Evolutionary conservation across 30 jellyfish, hydroid and myxozoan genomes (phyloP), one percentile per base, ranked within the genome.

Genomic region (Catostylus mosaicus): DNA sequence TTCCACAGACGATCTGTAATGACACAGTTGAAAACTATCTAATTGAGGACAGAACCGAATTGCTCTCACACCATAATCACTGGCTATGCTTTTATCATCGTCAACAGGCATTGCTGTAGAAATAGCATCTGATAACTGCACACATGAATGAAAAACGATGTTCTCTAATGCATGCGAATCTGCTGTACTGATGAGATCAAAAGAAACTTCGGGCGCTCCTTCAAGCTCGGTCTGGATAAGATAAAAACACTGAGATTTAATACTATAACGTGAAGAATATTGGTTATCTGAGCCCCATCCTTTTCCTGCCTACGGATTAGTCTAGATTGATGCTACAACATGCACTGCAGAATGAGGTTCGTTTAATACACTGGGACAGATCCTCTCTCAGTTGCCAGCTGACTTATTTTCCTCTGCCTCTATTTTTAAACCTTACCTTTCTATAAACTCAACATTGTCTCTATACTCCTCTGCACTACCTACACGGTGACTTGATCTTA

Each of bases 151-250:
- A 70, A 30, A 94, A 14, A 75, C 85, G 79, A 76, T 77, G 33
- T 88, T 93, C 43, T 80, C 90, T 20, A 88, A 34, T 18, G 78
- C 89, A 6, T 75, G 64, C 10, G 92, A 24, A 37, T 87, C 87
- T 22, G 80, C 54, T 16, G 96, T 73, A 22, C 94, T 82, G n/a
- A 87, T 57, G 46, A 93, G 62, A 64, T 76, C 86, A 75, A 94
- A 48, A n/a, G 90, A 80, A 3, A 94, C 90, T 40, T 94, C 99
- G 1, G 99, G 99, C 10, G 95, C 85, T 30, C 96, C 99, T 36
- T 94, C 99, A 0, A 94, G 93, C 48, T 94, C 99, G 23, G 95
- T 91, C 99, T 94, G 70, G 54, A 87, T 29, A 16, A 19, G 69
- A 33, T 63, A 30, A 3, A 46, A 40, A 11, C 27, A 29, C 0